These are phyloP conservation scores for Onychomys arenicola DNA, from an alignment of 2,797 vertebrate genomes.

Conservation along the genomic window DNA sequence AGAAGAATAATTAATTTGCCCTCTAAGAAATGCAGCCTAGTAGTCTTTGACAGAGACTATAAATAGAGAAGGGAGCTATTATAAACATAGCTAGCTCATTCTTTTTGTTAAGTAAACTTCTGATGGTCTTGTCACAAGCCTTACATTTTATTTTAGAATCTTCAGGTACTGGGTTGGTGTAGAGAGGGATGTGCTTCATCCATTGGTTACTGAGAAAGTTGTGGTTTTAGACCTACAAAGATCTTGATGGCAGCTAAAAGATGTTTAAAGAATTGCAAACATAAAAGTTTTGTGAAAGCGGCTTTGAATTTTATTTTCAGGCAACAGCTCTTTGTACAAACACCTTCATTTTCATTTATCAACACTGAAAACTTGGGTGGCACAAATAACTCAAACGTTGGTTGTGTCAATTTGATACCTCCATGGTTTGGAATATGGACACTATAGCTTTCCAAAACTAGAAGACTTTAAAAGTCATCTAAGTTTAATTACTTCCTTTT, in stretches of 20 bases:
- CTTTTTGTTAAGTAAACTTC: constrained; percentile 65
- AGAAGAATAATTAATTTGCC: constrained; percentile 61
- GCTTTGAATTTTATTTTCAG: constrained; percentile 60
- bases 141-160: constrained; percentile 73
- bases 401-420: constrained; percentile 15
- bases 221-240: constrained; percentile 7
- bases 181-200: not conserved
- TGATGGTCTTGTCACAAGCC: constrained; percentile 27
- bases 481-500: constrained; percentile 50
- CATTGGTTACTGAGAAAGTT: not conserved
- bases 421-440: constrained; percentile 9
- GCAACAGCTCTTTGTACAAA: constrained; percentile 33
- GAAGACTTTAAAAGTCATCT: constrained; percentile 30
- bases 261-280: not conserved
- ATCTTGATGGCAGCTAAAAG: constrained; percentile 27
- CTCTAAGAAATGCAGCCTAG: constrained; percentile 63
- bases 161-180: constrained; percentile 49
- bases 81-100: constrained; percentile 76
- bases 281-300: not conserved
- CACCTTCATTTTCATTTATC: constrained; percentile 64
- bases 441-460: constrained; percentile 59
- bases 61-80: constrained; percentile 55
- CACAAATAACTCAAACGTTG: constrained; percentile 55
- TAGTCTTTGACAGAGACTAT: constrained; percentile 69
- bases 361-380: constrained; percentile 1